Evolutionary conservation across 2,113 vertebrate species (phyloP).

Genomic region (Cavia aperea): DNA sequence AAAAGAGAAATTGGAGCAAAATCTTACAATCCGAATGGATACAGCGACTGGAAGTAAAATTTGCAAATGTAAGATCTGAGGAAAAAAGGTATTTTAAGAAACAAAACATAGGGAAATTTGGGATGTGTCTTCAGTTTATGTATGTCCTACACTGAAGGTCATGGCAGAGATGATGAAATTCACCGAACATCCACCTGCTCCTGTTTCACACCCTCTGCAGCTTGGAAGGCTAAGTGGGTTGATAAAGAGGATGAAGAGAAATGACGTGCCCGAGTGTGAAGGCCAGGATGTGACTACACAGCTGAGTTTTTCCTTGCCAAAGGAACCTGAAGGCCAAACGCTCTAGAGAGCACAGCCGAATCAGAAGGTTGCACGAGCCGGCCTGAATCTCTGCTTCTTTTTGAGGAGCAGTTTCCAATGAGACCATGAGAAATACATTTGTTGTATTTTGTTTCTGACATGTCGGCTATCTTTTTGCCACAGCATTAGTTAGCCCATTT

Average conservation of each 20-base stretch:
- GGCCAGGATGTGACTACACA: too few relatives aligned
- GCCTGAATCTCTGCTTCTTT: background rate
- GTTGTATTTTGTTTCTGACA: background rate
- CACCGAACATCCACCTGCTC: background rate
- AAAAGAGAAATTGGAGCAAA: background rate
- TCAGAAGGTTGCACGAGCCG: background rate
- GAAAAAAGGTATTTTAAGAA: conserved; percentile 1
- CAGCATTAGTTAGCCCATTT: background rate
- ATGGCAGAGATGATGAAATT: background rate
- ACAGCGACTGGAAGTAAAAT: conserved; percentile 9
- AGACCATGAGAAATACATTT: background rate
- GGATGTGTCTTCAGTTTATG: background rate
- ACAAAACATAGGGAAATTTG: background rate
- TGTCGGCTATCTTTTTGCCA: background rate
- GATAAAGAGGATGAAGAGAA: background rate
- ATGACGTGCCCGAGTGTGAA: background rate
- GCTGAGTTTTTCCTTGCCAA: background rate
- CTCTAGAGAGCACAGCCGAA: too few relatives aligned
- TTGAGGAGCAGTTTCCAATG: background rate
- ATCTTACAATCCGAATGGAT: background rate
- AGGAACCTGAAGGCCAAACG: background rate
- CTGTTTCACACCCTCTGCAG: background rate
- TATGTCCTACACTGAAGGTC: background rate
- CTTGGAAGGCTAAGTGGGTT: background rate
- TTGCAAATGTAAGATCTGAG: background rate